phyloP scores from a whole-genome alignment of 2,113 vertebrate species.

The Peromyscus maniculatus region DNA sequence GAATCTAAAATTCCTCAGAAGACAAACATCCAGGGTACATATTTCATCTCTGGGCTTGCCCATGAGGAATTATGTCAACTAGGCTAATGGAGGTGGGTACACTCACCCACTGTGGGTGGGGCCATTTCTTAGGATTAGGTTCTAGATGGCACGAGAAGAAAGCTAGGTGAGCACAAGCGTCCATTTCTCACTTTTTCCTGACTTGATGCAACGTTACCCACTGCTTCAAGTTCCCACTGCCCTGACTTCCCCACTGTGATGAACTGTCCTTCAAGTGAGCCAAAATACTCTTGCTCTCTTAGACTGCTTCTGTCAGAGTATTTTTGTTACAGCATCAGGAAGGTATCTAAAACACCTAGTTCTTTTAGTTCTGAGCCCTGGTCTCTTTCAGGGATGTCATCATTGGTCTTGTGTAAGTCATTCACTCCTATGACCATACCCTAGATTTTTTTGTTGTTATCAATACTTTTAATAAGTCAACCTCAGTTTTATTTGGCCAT shows the following conservation, averaged over 20 bases:
- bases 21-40: not conserved
- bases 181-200: not conserved
- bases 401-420: not conserved
- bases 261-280: not conserved
- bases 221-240: not conserved
- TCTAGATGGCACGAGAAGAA: not conserved
- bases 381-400: not conserved
- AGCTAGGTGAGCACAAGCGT: not conserved
- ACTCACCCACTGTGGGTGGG: not conserved
- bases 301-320: not conserved
- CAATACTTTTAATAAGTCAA: not conserved
- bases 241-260: not conserved
- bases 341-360: not conserved
- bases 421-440: not conserved
- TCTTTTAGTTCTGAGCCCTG: not conserved
- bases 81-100: not conserved
- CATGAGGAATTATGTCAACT: not conserved
- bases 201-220: not conserved
- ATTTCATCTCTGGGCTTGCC: not conserved
- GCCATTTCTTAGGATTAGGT: not conserved
- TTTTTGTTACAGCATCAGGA: not conserved
- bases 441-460: not conserved
- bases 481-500: not conserved
- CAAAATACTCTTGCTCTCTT: not conserved
- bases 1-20: too few species aligned